Base-by-base conservation (phyloP, 1,140 invertebrate genomes). In the Protaetia brevitarsis region DNA sequence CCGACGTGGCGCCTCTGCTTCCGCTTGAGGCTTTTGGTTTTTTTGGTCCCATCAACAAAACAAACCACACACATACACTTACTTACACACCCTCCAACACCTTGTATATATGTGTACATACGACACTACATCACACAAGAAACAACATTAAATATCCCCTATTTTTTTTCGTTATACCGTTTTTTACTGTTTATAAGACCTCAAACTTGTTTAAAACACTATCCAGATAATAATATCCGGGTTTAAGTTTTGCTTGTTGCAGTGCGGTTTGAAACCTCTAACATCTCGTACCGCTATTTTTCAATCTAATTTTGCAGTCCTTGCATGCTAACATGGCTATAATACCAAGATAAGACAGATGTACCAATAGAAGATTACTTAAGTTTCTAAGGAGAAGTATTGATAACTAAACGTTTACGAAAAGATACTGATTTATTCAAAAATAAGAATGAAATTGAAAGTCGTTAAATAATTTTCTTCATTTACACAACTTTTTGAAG, bases 1-100 rank as follows among this genome's bases (percentile, higher is more conserved):
- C 72, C 41, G 41, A 51, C 73, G 76, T 72, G 74, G 75, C 75
- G 76, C 75, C 74, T 78, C 74, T 75, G 74, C 76, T 72, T 72
- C 66, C 69, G 64, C 67, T 57, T 66, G 64, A 59, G 34, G 26
- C 58, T 63, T 66, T 76, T 79, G 78, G 41, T 51, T 51, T n/a
- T n/a, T 68, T 74, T 75, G 57, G 26, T 29, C 57, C 27, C 57
- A 28, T 16, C 57, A 16, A n/a, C 8, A 29, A 59, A 13, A 59
- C 57, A 59, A 5, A 29, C 57, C 7, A 34, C 31, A n/a, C 31
- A 34, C 7, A 34, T n/a, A 7, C 31, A 34, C 7, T n/a, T 34
- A 51, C 19, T 13, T 51, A 51, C 41, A 51, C 41, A 51, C 2
- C n/a, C 13, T 13, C 26, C 21, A 16, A 51, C 41, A 51, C 2